phyloP scores from a whole-genome alignment of 2,888 invertebrate genomes.

The Antheraea assamensis region DNA sequence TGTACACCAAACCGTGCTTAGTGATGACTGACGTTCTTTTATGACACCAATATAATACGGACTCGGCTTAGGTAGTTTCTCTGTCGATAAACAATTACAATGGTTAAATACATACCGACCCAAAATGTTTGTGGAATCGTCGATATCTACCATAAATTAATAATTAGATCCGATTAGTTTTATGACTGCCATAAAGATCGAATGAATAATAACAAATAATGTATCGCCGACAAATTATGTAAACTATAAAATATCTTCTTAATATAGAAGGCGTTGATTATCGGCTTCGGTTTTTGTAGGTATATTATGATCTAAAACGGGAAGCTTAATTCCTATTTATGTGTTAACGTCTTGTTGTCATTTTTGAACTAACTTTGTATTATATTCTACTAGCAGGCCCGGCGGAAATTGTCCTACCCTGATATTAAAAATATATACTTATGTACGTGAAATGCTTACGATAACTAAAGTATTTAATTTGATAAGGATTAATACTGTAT shows the following conservation, averaged over 20 bases:
- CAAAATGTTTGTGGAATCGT: conserved; percentile 14
- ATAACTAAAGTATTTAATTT: no score
- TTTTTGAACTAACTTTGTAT: no score
- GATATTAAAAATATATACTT: no score
- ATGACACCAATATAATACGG: conserved; percentile 12
- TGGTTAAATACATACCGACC: conserved; percentile 1
- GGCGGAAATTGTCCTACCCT: no score
- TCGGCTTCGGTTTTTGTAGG: background rate
- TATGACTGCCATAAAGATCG: conserved; percentile 21
- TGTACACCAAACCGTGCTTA: conserved; percentile 3
- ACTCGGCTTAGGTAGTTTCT: conserved; percentile 9
- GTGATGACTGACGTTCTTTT: conserved; percentile 4
- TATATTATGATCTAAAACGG: background rate
- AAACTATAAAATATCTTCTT: conserved; percentile 9
- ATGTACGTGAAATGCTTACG: no score
- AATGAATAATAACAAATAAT: conserved; percentile 21
- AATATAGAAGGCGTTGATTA: background rate
- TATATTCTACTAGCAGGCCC: no score
- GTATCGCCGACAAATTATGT: conserved; percentile 15
- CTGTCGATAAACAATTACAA: conserved; percentile 14
- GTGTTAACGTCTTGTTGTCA: background rate
- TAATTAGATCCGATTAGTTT: conserved; percentile 23
- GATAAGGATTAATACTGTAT: no score
- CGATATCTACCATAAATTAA: conserved; percentile 20
- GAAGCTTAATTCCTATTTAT: background rate